Percentiles rank a stretch among this genome's conserved stretches.
phyloP scores from a whole-genome alignment of 2,113 vertebrate genomes.

The Ahaetulla prasina region DNA sequence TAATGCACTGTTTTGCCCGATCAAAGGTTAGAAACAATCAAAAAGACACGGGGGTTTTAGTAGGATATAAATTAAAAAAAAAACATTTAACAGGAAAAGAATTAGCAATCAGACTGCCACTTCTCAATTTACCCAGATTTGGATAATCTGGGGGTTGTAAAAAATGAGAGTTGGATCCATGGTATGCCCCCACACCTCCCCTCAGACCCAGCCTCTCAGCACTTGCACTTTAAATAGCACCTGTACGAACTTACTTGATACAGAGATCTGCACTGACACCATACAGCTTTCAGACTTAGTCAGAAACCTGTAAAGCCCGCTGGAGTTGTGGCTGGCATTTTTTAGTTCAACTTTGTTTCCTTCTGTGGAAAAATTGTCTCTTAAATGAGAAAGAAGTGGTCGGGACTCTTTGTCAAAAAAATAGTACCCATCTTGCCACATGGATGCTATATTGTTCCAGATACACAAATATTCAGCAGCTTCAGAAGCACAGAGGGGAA shows the following conservation, averaged over 20 bases:
- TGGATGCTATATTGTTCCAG: background rate
- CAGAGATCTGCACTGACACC: background rate
- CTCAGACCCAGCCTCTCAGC: background rate
- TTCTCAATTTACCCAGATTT: too few relatives aligned
- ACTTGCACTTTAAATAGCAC: background rate
- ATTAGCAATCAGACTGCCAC: background rate
- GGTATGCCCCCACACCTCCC: background rate
- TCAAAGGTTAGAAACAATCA: too few relatives aligned
- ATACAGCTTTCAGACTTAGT: background rate
- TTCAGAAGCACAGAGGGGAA: background rate
- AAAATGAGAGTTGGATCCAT: background rate
- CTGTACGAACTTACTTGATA: background rate
- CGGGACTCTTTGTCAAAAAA: background rate
- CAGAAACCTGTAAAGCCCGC: background rate
- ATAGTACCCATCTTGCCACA: fast-evolving
- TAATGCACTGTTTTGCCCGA: too few relatives aligned
- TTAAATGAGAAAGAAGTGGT: fast-evolving
- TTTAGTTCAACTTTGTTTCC: background rate
- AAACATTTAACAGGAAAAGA: background rate
- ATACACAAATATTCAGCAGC: fast-evolving
- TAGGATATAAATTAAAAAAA: background rate
- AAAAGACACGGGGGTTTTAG: too few relatives aligned
- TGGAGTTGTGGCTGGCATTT: background rate
- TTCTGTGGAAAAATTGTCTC: background rate
- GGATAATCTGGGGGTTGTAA: background rate